Percentiles rank a stretch among this genome's conserved stretches.
phyloP scores from a whole-genome alignment of 2,888 invertebrate species.

The Ochropacha duplaris region DNA sequence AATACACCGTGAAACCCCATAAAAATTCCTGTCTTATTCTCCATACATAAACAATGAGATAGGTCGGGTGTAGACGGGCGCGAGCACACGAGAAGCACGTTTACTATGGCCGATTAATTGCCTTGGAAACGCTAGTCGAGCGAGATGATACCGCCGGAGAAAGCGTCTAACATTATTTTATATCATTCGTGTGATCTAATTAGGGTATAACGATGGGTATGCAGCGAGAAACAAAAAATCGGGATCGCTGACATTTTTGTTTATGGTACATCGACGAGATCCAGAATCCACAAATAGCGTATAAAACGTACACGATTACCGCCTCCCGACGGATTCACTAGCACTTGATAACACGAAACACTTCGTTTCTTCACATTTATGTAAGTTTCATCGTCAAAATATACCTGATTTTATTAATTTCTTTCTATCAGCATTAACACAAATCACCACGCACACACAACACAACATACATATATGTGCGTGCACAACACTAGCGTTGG shows the following conservation, averaged over 20 bases:
- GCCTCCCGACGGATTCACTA: slow-evolving; percentile 80
- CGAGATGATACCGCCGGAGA: slow-evolving; percentile 57
- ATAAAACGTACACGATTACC: slow-evolving; percentile 81
- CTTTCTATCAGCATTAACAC: slow-evolving; percentile 82
- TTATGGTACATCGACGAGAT: slow-evolving; percentile 82
- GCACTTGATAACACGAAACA: slow-evolving; percentile 80
- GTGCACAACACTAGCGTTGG: slow-evolving; percentile 49
- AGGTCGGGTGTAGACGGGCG: slow-evolving; percentile 78
- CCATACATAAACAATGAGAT: slow-evolving; percentile 84
- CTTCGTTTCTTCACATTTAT: slow-evolving; percentile 78
- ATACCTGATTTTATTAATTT: slow-evolving; percentile 77
- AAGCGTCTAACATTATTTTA: slow-evolving; percentile 75
- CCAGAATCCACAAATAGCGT: slow-evolving; percentile 82
- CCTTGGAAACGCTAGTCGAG: slow-evolving; percentile 55
- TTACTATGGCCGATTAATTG: slow-evolving; percentile 78
- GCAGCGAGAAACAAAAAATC: slow-evolving; percentile 82
- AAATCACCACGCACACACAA: slow-evolving; percentile 84
- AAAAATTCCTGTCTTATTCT: slow-evolving; percentile 79
- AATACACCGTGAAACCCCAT: slow-evolving; percentile 65
- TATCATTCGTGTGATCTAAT: slow-evolving; percentile 81
- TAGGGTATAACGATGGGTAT: slow-evolving; percentile 77
- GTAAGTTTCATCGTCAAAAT: slow-evolving; percentile 77
- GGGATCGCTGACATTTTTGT: slow-evolving; percentile 84
- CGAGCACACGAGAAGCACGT: slow-evolving; percentile 78
- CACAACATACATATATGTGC: slow-evolving; percentile 72